Conservation (phyloP, 2,888 invertebrate species). For the Phanerotoma sp. region DNA sequence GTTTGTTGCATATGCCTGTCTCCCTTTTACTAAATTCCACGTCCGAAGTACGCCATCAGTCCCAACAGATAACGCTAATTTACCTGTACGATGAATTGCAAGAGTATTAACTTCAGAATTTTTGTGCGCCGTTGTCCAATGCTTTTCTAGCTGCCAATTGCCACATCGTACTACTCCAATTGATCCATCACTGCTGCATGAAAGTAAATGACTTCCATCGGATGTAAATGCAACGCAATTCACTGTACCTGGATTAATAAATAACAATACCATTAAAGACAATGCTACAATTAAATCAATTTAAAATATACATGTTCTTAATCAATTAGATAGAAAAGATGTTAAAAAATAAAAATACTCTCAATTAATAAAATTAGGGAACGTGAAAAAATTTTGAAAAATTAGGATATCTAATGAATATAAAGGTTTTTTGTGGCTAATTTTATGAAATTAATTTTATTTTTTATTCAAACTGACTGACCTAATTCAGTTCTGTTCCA, state of each 20-base stretch:
- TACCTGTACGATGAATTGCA: constrained; percentile 86
- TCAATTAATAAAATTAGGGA: no score
- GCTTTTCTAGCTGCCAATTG: constrained; percentile 84
- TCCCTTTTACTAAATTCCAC: constrained; percentile 93
- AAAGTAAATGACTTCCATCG: constrained; percentile 76
- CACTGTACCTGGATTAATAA: constrained; percentile 63
- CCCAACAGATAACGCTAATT: constrained; percentile 83
- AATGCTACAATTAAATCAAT: not conserved
- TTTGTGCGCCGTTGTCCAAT: constrained; percentile 82
- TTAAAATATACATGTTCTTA: no score
- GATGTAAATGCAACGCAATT: constrained; percentile 77
- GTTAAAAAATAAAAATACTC: no score
- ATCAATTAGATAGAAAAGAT: no score
- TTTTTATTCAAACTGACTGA: no score
- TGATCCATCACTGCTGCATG: constrained; percentile 82
- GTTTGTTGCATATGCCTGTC: constrained; percentile 88
- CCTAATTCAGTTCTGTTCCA: no score
- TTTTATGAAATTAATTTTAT: no score
- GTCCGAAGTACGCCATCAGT: constrained; percentile 81
- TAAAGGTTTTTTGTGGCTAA: no score
- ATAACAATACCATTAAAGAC: not conserved
- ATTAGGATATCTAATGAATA: no score
- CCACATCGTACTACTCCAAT: constrained; percentile 79
- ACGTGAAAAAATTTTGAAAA: no score
- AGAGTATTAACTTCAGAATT: constrained; percentile 73